Percentiles rank a stretch among this genome's conserved stretches.
phyloP scores from a whole-genome alignment of 2,797 vertebrate species.

The Brotula barbata region DNA sequence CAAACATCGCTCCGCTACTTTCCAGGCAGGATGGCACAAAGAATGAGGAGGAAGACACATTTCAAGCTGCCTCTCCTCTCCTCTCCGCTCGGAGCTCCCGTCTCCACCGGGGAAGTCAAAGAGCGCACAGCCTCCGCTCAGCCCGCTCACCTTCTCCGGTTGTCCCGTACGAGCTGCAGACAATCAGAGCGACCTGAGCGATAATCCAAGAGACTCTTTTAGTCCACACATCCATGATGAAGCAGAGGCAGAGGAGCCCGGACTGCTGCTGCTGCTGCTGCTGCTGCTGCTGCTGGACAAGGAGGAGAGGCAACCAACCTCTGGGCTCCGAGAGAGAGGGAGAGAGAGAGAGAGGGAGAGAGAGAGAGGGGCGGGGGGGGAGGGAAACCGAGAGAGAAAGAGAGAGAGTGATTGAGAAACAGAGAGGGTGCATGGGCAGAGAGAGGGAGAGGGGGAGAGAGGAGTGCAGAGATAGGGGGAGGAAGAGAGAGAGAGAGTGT shows the following conservation, averaged over 20 bases:
- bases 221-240: slow-evolving; percentile 8
- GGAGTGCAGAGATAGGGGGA: neutral
- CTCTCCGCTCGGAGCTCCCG: neutral
- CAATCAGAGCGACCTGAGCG: neutral
- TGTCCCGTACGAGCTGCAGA: neutral
- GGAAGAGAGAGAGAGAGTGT: neutral
- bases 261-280: slow-evolving; percentile 18
- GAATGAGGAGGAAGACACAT: neutral
- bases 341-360: neutral
- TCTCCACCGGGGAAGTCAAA: neutral
- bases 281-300: slow-evolving; percentile 40
- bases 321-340: slow-evolving; percentile 49
- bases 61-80: too few relatives aligned
- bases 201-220: slow-evolving; percentile 4
- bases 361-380: neutral
- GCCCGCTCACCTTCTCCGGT: slow-evolving; percentile 14
- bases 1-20: neutral
- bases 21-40: neutral
- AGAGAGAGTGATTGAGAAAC: neutral
- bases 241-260: slow-evolving; percentile 16
- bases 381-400: neutral
- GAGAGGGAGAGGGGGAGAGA: neutral
- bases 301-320: slow-evolving; percentile 37
- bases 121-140: neutral
- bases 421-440: neutral